phyloP scores from a whole-genome alignment of 2,113 vertebrate species.

The Glaucomys volans region DNA sequence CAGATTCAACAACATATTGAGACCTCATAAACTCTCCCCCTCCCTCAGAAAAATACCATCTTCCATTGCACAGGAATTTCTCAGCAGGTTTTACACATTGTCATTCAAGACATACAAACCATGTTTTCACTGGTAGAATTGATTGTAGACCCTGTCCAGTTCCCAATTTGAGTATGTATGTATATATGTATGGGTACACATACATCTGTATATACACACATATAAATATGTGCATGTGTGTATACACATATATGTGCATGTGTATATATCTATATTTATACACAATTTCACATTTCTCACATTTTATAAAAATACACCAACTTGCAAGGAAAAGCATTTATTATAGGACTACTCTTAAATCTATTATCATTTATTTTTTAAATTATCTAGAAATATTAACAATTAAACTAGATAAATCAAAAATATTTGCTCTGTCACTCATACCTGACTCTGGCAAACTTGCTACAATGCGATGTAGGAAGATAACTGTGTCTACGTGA shows the following conservation, averaged over 20 bases:
- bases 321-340: not conserved
- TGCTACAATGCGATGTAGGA: not conserved
- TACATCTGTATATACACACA: not conserved
- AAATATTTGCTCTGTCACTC: not conserved
- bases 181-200: too few relatives aligned
- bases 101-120: not conserved
- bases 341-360: not conserved
- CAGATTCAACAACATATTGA: not conserved
- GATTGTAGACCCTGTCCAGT: not conserved
- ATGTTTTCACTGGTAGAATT: not conserved
- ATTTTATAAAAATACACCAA: not conserved
- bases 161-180: not conserved
- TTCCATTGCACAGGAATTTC: not conserved
- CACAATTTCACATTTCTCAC: not conserved
- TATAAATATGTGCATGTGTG: not conserved
- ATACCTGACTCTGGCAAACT: not conserved
- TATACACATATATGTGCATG: too few relatives aligned
- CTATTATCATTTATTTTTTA: not conserved
- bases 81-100: not conserved
- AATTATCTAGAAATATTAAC: not conserved
- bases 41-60: not conserved
- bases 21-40: not conserved
- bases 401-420: slow-evolving; percentile 22
- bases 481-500: not conserved
- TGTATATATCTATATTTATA: not conserved